These are phyloP conservation scores for Pleuronectes platessa DNA, from an alignment of 2,113 vertebrate genomes.

Conservation along the genomic window DNA sequence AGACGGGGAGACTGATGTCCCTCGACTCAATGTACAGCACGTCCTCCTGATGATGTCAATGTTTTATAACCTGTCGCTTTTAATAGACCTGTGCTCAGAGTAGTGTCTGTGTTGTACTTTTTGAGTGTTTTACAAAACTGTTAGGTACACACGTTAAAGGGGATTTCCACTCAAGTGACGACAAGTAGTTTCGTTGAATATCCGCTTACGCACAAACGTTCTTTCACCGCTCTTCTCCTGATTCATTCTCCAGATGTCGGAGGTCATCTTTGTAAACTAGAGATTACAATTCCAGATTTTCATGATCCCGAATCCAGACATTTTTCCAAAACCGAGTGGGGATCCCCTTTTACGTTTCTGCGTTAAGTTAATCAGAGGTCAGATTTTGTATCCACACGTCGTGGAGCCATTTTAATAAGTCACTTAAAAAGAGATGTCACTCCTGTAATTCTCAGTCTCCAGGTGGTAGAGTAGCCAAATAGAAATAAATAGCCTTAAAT, in stretches of 20 bases:
- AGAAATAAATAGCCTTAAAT: conserved; percentile 74
- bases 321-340: conserved; percentile 45
- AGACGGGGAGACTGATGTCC: conserved; percentile 26
- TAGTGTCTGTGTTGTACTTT: conserved; percentile 67
- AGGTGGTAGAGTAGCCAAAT: conserved; percentile 63
- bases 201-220: neutral
- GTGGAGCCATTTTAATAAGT: conserved; percentile 60
- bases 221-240: neutral
- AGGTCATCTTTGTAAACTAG: neutral
- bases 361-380: conserved; percentile 40
- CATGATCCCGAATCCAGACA: neutral
- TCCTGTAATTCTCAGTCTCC: conserved; percentile 52
- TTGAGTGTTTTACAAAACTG: conserved; percentile 56
- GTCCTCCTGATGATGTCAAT: conserved; percentile 79
- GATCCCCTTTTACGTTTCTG: conserved; percentile 59
- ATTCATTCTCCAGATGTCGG: neutral
- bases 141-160: conserved; percentile 54
- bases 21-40: conserved; percentile 70
- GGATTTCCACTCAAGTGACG: conserved; percentile 54
- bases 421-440: conserved; percentile 52
- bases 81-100: conserved; percentile 69
- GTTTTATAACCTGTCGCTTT: conserved; percentile 78
- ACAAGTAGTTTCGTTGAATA: neutral
- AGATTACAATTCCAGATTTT: neutral
- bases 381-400: conserved; percentile 39